Evolutionary conservation across 2,113 vertebrate genomes (phyloP).

Genomic region (Phycodurus eques): DNA sequence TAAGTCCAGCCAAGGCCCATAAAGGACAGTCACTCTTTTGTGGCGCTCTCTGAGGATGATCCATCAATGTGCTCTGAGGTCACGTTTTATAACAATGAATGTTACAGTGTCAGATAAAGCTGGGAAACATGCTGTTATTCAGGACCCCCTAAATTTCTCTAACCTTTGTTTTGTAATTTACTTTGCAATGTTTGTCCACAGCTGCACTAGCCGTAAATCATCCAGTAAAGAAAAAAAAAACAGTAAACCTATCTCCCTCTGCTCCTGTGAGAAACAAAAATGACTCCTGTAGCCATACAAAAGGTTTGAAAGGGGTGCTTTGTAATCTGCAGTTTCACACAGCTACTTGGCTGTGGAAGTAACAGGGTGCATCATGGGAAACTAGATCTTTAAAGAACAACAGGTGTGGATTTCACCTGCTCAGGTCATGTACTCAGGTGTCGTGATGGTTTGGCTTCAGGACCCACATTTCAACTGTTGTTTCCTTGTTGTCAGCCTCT

Average conservation of each 20-base stretch:
- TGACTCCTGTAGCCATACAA: conserved; percentile 40
- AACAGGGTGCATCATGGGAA: conserved; percentile 64
- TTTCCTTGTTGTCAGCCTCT: conserved; percentile 9
- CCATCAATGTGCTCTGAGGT: conserved; percentile 27
- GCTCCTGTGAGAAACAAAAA: conserved; percentile 58
- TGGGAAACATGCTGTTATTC: conserved; percentile 7
- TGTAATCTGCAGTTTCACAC: conserved; percentile 51
- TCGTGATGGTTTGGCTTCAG: conserved; percentile 29
- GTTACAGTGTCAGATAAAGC: conserved; percentile 14
- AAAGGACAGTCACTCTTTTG: conserved; percentile 54
- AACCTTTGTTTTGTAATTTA: conserved; percentile 21
- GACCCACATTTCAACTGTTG: conserved; percentile 34
- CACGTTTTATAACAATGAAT: conserved; percentile 35
- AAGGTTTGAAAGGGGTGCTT: conserved; percentile 49
- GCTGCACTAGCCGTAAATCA: conserved; percentile 8
- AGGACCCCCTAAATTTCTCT: conserved; percentile 23
- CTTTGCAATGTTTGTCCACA: background rate
- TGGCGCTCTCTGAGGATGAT: conserved; percentile 37
- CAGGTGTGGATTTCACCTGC: conserved; percentile 61
- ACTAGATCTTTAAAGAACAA: conserved; percentile 18
- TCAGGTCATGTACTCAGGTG: conserved; percentile 48
- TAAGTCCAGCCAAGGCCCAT: conserved; percentile 46
- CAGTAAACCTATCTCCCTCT: conserved; percentile 36
- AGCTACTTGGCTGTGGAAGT: conserved; percentile 43
- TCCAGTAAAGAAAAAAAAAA: background rate